Evolutionary conservation across 2,113 vertebrate species (phyloP).

Genomic region (Phasianus colchicus): DNA sequence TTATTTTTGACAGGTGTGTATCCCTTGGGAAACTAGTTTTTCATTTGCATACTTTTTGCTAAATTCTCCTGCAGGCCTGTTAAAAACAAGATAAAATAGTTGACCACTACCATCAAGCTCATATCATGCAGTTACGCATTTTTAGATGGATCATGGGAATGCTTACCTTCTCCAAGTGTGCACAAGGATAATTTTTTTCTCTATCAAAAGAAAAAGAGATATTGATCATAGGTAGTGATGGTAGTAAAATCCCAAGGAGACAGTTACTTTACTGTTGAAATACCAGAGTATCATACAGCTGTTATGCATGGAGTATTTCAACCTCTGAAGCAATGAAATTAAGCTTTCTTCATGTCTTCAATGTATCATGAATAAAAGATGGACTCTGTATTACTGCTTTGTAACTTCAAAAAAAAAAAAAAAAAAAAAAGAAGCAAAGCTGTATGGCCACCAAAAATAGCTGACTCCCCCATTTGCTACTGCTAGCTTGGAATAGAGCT

Average conservation of each 20-base stretch:
- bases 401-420: neutral
- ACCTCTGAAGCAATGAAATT: neutral
- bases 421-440: neutral
- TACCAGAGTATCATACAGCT: neutral
- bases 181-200: neutral
- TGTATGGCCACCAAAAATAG: slow-evolving; percentile 15
- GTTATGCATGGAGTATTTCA: neutral
- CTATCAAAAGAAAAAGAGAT: neutral
- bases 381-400: neutral
- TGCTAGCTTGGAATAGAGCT: neutral
- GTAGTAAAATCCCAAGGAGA: neutral
- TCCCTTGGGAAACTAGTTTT: slow-evolving; percentile 7
- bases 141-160: neutral
- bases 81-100: slow-evolving; percentile 5
- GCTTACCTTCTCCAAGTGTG: neutral
- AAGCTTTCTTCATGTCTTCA: slow-evolving; percentile 23
- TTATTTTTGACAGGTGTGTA: neutral
- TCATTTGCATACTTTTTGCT: neutral
- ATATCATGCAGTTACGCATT: neutral
- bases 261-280: neutral
- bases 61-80: neutral
- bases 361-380: slow-evolving; percentile 29
- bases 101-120: neutral
- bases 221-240: neutral
- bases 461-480: slow-evolving; percentile 3